Conservation (phyloP, 2,797 vertebrate genomes). For the Galagoides demidoff region DNA sequence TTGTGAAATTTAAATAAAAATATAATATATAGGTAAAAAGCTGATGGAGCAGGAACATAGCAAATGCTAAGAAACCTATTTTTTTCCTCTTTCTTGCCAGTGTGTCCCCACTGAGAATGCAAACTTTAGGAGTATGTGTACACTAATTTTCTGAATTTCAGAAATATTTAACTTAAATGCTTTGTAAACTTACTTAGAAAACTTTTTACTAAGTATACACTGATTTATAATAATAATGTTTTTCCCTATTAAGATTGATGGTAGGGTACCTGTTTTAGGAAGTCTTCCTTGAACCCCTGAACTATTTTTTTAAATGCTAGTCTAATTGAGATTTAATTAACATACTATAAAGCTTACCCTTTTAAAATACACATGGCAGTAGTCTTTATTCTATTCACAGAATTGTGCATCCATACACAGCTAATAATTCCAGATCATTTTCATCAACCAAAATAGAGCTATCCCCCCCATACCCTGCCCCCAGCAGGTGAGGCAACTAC, state of each 20-base stretch:
- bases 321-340: background rate
- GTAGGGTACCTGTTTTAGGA: background rate
- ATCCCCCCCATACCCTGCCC: no score
- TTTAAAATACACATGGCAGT: background rate
- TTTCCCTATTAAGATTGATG: background rate
- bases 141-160: background rate
- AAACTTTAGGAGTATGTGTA: background rate
- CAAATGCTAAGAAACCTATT: background rate
- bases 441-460: background rate
- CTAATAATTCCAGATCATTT: background rate
- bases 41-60: background rate
- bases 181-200: background rate
- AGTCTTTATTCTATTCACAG: background rate
- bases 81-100: conserved; percentile 1
- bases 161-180: background rate
- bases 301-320: background rate
- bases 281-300: background rate
- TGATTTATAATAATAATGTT: background rate
- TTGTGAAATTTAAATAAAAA: background rate
- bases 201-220: background rate
- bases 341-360: background rate
- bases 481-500: background rate
- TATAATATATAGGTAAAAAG: background rate
- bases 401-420: background rate
- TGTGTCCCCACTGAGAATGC: background rate